These are phyloP conservation scores for Macrophya alboannulata DNA, from an alignment of 2,888 invertebrate genomes.

Conservation along the genomic window DNA sequence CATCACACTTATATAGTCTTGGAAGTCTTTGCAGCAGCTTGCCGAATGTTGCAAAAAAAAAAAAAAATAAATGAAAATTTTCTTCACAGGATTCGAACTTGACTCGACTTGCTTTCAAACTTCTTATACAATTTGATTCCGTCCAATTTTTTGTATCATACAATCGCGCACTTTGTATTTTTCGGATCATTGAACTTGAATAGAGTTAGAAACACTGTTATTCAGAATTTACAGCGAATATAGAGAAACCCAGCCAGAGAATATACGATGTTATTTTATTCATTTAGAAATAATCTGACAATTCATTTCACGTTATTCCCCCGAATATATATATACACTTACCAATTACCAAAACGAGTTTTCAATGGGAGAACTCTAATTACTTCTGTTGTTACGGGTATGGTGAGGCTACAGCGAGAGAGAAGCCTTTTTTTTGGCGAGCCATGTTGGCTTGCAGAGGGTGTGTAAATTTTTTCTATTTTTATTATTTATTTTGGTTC, in stretches of 20 bases:
- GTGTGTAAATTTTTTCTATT: not conserved
- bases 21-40: slow-evolving; percentile 4
- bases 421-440: not conserved
- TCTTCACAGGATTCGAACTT: not conserved
- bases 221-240: not conserved
- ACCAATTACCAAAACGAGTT: slow-evolving; percentile 17
- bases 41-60: not conserved
- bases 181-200: not conserved
- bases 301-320: not conserved
- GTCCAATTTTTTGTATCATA: not conserved
- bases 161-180: not conserved
- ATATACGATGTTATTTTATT: not conserved
- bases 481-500: not conserved
- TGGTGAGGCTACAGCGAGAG: not conserved
- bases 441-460: not conserved
- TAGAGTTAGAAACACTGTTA: not conserved
- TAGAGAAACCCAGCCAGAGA: not conserved
- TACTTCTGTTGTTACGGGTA: slow-evolving; percentile 5
- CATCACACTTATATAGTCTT: slow-evolving; percentile 34
- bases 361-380: not conserved
- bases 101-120: no score
- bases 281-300: not conserved
- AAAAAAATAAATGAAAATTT: not conserved
- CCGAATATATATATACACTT: not conserved
- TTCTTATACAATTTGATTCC: not conserved